Evolutionary conservation across 2,888 invertebrate species (phyloP).

Genomic region (Drosophila subquinaria): DNA sequence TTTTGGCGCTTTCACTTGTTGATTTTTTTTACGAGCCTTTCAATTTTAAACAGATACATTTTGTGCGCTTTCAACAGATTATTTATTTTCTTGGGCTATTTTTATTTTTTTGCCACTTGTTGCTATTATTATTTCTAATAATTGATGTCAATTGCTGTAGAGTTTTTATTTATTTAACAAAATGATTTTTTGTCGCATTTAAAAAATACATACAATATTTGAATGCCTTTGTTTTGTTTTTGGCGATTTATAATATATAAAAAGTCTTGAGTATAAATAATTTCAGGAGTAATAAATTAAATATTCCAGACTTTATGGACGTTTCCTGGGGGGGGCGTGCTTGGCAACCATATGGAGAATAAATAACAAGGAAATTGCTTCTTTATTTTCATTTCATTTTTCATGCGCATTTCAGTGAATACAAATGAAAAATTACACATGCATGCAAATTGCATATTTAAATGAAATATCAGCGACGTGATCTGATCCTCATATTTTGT

Average conservation of each 20-base stretch:
- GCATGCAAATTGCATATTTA: conserved; percentile 73
- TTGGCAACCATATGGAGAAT: conserved; percentile 20
- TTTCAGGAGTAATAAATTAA: conserved; percentile 45
- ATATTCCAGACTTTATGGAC: conserved; percentile 9
- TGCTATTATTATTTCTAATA: conserved; percentile 18
- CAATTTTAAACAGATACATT: conserved; percentile 24
- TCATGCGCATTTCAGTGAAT: conserved; percentile 35
- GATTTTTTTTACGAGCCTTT: conserved; percentile 39
- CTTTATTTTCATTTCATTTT: conserved; percentile 2
- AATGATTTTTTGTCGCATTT: conserved; percentile 9
- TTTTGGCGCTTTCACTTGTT: conserved; percentile 69
- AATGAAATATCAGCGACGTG: conserved; percentile 58
- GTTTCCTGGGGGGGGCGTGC: conserved; percentile 8
- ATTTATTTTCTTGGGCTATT: conserved; percentile 15
- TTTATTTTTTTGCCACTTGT: conserved; percentile 23
- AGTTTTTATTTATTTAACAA: conserved; percentile 33
- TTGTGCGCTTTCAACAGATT: conserved; percentile 32
- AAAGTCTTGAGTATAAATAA: conserved; percentile 27
- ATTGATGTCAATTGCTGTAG: conserved; percentile 26
- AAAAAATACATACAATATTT: conserved; percentile 15
- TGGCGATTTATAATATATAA: conserved; percentile 1
- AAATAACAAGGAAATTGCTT: conserved; percentile 41
- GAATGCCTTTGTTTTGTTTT: not conserved
- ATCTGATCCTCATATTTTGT: conserved; percentile 39
- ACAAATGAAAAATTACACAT: conserved; percentile 62